These are phyloP conservation scores for Chondrosia reniformis DNA, from an alignment of 37 sponge, comb jelly and placozoan species.

Conservation along the genomic window DNA sequence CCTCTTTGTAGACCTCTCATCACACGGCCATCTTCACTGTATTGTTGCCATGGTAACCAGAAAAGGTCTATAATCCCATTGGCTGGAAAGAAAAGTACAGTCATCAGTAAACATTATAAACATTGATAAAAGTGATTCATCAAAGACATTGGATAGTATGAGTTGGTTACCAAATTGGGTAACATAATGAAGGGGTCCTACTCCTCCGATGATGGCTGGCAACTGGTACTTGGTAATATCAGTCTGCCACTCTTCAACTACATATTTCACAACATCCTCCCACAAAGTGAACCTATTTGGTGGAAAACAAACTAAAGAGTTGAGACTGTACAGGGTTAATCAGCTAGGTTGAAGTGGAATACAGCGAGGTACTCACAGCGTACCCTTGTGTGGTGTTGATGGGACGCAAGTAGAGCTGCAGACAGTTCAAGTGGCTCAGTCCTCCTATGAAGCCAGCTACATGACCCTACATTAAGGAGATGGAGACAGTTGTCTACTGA, in stretches of 20 bases:
- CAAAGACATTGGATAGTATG: too few relatives aligned
- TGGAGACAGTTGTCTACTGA: too few relatives aligned
- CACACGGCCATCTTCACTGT: constrained; percentile 92
- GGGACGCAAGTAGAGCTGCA: constrained; percentile 79
- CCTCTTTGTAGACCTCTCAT: constrained; percentile 90
- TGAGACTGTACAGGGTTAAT: background rate
- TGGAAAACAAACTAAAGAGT: background rate
- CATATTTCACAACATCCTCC: constrained; percentile 64
- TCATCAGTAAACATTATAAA: background rate
- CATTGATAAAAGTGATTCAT: background rate
- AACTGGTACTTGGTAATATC: constrained; percentile 80
- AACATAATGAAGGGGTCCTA: constrained; percentile 90
- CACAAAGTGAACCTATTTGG: constrained; percentile 68
- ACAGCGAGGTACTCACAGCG: background rate
- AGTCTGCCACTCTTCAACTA: constrained; percentile 55
- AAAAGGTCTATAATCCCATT: constrained; percentile 86
- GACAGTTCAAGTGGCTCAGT: constrained; percentile 80
- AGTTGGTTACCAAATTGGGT: constrained; percentile 79
- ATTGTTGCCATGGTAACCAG: constrained; percentile 93
- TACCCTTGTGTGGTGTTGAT: constrained; percentile 77
- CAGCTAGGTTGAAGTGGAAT: background rate
- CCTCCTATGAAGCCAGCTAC: constrained; percentile 81
- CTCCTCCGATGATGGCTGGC: constrained; percentile 81
- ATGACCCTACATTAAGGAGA: constrained; percentile 52
- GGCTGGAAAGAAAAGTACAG: constrained; percentile 19